Base-by-base conservation (phyloP, 2,113 vertebrate genomes). In the Ia io region DNA sequence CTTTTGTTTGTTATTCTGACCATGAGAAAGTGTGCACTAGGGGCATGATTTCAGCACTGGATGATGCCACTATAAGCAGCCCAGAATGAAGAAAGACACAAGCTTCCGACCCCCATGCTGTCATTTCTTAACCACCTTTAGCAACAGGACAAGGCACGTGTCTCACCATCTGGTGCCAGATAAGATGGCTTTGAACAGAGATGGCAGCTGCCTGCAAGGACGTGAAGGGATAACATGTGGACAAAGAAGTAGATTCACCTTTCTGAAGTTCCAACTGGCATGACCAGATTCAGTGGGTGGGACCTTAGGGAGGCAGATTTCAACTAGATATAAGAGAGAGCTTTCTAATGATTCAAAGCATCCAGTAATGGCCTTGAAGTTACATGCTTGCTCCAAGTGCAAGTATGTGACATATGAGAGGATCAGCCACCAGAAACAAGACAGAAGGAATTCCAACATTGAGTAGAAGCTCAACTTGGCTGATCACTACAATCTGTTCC, bases 341-440 rank as follows among this genome's bases (percentile, higher is more conserved):
- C 83, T 92, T 97, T 88, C 84, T 86, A 85, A 85, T 88, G 69
- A 91, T 93, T 78, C 71, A 32, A 35, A 53, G 77, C 80, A 42
- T 91, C 70, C 25, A 16, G 0, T 53, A 70, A 77, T 70, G 44
- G 9, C 76, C 77, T 63, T 78, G 17, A 87, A 30, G 65, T 74
- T 49, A 84, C 40, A 10, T 11, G 25, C 42, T 73, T 6, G 0
- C 40, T 92, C 23, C 40, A 69, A 78, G 9, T 77, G 51, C 65
- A 84, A 80, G 32, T 74, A 20, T 71, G n/a, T 2, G 0, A 14
- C 56, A 28, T 20, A 1, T 11, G 49, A 89, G 76, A 63, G 44
- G 61, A 16, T 80, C 25, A 73, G 84, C 44, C 56, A 67, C 85
- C 35, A 32, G 32, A 78, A 78, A 35, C 35, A 79, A 37, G 7